Percentiles rank a stretch among this genome's conserved stretches.
phyloP scores from a whole-genome alignment of 1,140 invertebrate genomes.

The Drosophila bifasciata region DNA sequence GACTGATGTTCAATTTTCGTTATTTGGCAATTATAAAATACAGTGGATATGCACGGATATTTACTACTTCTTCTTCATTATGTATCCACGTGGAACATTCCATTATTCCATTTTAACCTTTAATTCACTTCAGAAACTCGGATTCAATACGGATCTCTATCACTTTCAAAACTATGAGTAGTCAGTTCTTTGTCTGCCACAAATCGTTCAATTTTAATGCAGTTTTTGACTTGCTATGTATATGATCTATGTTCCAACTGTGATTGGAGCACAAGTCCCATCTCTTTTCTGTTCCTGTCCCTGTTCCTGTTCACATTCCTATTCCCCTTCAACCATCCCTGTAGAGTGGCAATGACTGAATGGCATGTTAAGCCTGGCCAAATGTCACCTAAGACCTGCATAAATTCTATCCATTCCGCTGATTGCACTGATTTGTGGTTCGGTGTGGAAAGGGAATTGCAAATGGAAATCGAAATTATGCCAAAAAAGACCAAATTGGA shows the following conservation, averaged over 20 bases:
- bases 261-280: not conserved
- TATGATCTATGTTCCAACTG: slow-evolving; percentile 25
- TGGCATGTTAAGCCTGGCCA: slow-evolving; percentile 31
- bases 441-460: not conserved
- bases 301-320: too few species aligned
- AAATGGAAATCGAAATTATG: not conserved
- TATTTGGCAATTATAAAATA: not conserved
- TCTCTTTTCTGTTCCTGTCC: not conserved
- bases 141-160: not conserved
- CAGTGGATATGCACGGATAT: not conserved
- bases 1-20: too few species aligned
- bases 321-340: not conserved
- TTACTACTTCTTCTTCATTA: not conserved
- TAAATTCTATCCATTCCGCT: slow-evolving; percentile 36
- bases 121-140: not conserved
- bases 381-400: slow-evolving; percentile 58
- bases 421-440: slow-evolving; percentile 42
- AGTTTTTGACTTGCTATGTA: slow-evolving; percentile 36
- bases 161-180: too few species aligned
- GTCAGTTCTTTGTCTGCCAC: too few species aligned
- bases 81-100: not conserved
- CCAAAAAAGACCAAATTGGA: slow-evolving; percentile 24
- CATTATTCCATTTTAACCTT: not conserved
- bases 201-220: slow-evolving; percentile 23
- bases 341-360: slow-evolving; percentile 3